A percentile compares a stretch with the other conserved stretches of the same genome.
Evolutionary conservation across 2,113 vertebrate genomes (phyloP).

Genomic region (Nothobranchius furzeri): DNA sequence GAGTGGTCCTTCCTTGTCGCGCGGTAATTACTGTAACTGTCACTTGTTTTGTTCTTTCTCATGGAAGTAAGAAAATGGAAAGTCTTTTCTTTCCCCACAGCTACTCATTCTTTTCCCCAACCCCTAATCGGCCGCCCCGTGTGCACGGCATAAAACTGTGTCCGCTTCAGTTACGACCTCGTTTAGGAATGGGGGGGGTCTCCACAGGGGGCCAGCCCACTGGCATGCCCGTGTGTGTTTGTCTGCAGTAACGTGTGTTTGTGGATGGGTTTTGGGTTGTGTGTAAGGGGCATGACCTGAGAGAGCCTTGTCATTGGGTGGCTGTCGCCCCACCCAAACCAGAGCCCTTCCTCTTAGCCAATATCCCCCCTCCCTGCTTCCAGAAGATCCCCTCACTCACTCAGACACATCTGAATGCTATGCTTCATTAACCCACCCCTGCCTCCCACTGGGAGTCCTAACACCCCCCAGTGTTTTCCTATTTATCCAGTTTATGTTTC

Average conservation of each 20-base stretch:
- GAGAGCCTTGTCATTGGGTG: slow-evolving; percentile 66
- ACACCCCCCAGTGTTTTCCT: slow-evolving; percentile 52
- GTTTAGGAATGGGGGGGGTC: slow-evolving; percentile 64
- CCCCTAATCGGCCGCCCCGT: slow-evolving; percentile 58
- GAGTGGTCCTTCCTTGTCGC: slow-evolving; percentile 73
- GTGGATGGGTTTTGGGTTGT: slow-evolving; percentile 30
- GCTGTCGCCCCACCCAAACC: slow-evolving; percentile 58
- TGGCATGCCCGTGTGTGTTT: slow-evolving; percentile 51
- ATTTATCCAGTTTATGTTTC: slow-evolving; percentile 56
- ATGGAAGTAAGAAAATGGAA: slow-evolving; percentile 79
- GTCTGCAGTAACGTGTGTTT: slow-evolving; percentile 48
- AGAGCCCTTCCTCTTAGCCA: slow-evolving; percentile 55
- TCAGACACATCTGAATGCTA: slow-evolving; percentile 41
- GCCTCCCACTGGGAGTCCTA: slow-evolving; percentile 58
- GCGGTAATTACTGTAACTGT: slow-evolving; percentile 82
- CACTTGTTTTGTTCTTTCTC: slow-evolving; percentile 83
- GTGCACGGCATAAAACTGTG: slow-evolving; percentile 68
- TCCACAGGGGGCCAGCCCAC: slow-evolving; percentile 50
- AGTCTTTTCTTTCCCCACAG: slow-evolving; percentile 61
- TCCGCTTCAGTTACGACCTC: slow-evolving; percentile 81
- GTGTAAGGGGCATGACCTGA: slow-evolving; percentile 66
- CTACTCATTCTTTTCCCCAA: slow-evolving; percentile 59
- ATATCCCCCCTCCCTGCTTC: slow-evolving; percentile 21
- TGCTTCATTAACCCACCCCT: slow-evolving; percentile 64
- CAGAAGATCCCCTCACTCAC: slow-evolving; percentile 28